Evolutionary conservation across 1,140 invertebrate species (phyloP), one percentile per base, ranked within the genome.

Genomic region (Camponotus vicinus): DNA sequence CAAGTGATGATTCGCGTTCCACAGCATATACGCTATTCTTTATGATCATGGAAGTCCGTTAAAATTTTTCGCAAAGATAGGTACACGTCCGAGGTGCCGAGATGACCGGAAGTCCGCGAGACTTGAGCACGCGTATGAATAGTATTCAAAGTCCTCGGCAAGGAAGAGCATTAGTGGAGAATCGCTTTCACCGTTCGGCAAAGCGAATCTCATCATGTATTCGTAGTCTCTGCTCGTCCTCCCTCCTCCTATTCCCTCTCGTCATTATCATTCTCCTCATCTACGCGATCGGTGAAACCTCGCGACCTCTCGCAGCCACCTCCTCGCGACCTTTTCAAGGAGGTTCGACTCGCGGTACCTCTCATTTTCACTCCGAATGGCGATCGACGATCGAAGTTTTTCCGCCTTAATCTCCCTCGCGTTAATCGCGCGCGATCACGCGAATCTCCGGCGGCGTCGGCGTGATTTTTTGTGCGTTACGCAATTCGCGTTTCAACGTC

Each of bases 101-200:
- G 27, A 2, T 67, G 75, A 49, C 88, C 88, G 88, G 88, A 89
- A 89, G 87, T 88, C 75, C 63, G 8, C 75, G 66, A 69, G 86
- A 37, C 80, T 85, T 69, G 59, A 86, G 66, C 88, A 42, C 59
- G 55, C 52, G 37, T 49, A 78, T 40, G 73, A 45, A 27, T 27
- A 27, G 32, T 34, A 55, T 78, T 78, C 52, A 3, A 86, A 61
- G 87, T 89, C 70, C 42, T 69, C 67, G 49, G 13, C 82, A 45
- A 57, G 55, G 76, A 86, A 55, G 55, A 89, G 63, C 89, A 90
- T 89, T 89, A 90, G 87, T 87, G 89, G 85, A 90, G 88, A 89
- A 87, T 90, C 89, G 89, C 89, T 90, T 90, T 90, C 89, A 90
- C 89, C 85, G 83, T 88, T 89, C 73, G 73, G 37, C 59, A 42